A percentile compares a stretch with the other conserved stretches of the same genome.
Evolutionary conservation across 2,888 invertebrate genomes (phyloP).

Genomic region (Oeneis ivallda): DNA sequence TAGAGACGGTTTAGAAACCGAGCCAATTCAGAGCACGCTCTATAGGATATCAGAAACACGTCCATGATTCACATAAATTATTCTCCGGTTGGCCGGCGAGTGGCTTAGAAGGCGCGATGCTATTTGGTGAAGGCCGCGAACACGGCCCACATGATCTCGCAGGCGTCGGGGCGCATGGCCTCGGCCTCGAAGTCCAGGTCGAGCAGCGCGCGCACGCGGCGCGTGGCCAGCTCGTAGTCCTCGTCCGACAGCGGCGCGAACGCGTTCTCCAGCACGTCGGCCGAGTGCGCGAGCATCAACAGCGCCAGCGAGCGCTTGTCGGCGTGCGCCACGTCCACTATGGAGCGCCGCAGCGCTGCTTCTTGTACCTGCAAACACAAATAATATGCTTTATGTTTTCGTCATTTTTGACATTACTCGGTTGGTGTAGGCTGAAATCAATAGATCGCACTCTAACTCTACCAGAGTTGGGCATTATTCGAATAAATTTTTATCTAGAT

Average conservation of each 20-base stretch:
- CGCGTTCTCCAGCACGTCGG: slow-evolving; percentile 99
- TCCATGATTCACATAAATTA: not conserved
- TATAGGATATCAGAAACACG: no score
- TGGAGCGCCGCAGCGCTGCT: slow-evolving; percentile 96
- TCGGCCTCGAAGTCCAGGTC: slow-evolving; percentile 99
- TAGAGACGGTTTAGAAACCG: no score
- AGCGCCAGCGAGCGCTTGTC: slow-evolving; percentile 96
- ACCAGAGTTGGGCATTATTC: no score
- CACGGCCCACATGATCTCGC: slow-evolving; percentile 99
- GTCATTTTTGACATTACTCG: no score
- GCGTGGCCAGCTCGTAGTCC: slow-evolving; percentile 99
- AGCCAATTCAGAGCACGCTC: no score
- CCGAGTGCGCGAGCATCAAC: slow-evolving; percentile 97
- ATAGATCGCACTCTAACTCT: no score
- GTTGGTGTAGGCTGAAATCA: no score
- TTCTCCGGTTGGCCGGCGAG: slow-evolving; percentile 17
- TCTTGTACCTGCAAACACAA: slow-evolving; percentile 91
- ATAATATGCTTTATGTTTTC: no score
- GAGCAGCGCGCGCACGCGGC: slow-evolving; percentile 96
- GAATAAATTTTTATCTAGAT: no score
- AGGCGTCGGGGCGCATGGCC: slow-evolving; percentile 93
- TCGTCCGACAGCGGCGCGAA: slow-evolving; percentile 98
- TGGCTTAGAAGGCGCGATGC: slow-evolving; percentile 57
- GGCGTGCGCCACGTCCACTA: slow-evolving; percentile 98
- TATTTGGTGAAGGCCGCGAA: slow-evolving; percentile 99